Conservation (phyloP, 2,113 vertebrate genomes). For the Hiodon tergisus region DNA sequence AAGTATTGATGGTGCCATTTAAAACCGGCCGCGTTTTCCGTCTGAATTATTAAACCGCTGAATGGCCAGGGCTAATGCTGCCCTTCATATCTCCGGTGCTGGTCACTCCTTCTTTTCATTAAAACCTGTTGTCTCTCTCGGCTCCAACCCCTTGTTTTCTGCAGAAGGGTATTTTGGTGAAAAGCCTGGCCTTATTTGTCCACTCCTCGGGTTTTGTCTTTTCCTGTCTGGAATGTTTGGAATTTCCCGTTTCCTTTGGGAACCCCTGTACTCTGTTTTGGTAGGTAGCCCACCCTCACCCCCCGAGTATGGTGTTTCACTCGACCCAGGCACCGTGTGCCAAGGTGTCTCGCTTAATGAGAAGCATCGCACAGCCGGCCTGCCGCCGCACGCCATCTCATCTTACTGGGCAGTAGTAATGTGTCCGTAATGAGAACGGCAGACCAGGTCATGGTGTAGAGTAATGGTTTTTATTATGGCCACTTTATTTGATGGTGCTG, state of each 20-base stretch:
- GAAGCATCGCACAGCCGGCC: too few relatives aligned
- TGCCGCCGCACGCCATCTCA: too few relatives aligned
- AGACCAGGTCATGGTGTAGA: too few relatives aligned
- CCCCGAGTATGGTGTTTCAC: too few relatives aligned
- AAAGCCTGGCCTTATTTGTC: background rate
- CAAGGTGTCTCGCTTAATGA: too few relatives aligned
- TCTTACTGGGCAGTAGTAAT: too few relatives aligned
- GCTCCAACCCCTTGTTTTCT: background rate
- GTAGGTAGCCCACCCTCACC: too few relatives aligned
- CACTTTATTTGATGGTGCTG: too few relatives aligned
- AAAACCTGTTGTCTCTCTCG: background rate
- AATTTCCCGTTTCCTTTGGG: slow-evolving; percentile 25
- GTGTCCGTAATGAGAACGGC: too few relatives aligned
- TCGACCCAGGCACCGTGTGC: too few relatives aligned
- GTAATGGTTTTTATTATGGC: too few relatives aligned
- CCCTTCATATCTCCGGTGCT: background rate
- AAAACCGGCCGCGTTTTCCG: slow-evolving; percentile 7
- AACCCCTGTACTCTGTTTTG: slow-evolving; percentile 6
- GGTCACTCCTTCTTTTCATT: background rate
- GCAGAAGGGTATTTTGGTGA: background rate
- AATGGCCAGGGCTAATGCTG: background rate
- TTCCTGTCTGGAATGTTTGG: slow-evolving; percentile 19
- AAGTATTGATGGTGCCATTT: background rate
- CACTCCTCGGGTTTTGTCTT: slow-evolving; percentile 6
- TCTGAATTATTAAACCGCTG: slow-evolving; percentile 13